Evolutionary conservation across 2,113 vertebrate species (phyloP).

Genomic region (Callipepla squamata): DNA sequence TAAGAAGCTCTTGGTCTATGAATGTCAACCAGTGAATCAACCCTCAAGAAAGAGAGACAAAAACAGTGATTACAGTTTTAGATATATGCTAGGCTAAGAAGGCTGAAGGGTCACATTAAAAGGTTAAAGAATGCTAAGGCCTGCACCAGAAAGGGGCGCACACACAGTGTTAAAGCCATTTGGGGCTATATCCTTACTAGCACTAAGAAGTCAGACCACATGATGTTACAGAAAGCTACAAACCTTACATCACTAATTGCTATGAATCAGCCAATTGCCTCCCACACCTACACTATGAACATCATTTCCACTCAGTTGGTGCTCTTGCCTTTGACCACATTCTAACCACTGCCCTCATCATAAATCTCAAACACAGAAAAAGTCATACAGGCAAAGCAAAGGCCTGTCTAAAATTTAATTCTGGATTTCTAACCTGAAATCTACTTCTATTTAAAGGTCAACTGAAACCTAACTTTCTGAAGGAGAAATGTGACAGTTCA

Average conservation of each 20-base stretch:
- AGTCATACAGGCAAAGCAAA: neutral
- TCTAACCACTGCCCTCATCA: neutral
- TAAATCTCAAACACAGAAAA: neutral
- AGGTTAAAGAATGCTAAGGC: neutral
- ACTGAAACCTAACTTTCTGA: neutral
- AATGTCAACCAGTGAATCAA: neutral
- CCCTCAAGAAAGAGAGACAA: neutral
- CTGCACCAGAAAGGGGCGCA: neutral
- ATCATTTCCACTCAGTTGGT: neutral
- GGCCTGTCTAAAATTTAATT: neutral
- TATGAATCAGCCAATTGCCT: neutral
- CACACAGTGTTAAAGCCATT: neutral
- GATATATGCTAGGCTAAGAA: neutral
- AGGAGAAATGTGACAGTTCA: neutral
- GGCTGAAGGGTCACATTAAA: rapidly evolving
- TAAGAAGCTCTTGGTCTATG: neutral
- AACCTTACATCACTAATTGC: too few species aligned
- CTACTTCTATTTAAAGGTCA: too few species aligned
- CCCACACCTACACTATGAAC: neutral
- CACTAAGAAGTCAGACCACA: neutral
- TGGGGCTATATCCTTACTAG: neutral
- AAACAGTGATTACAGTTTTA: neutral
- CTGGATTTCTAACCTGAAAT: too few species aligned
- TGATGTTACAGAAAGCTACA: neutral
- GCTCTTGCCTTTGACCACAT: neutral